Evolutionary conservation across 2,113 vertebrate genomes (phyloP).

Genomic region (Dermatemys mawii): DNA sequence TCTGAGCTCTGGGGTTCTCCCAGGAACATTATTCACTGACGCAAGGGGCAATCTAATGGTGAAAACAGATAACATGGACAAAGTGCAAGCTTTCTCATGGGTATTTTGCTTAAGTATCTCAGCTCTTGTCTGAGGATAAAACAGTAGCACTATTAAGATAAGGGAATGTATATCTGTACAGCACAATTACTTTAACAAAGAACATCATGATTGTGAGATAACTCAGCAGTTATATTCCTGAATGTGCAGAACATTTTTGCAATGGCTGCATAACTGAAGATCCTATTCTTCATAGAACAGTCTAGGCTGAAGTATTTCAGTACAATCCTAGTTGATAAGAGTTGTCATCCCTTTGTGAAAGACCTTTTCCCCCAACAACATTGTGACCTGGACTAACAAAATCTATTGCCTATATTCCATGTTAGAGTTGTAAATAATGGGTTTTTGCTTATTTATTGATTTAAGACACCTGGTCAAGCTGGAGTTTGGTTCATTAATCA

Average conservation of each 20-base stretch:
- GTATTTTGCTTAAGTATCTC: not conserved
- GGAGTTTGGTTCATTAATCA: not conserved
- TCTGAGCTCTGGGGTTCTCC: too few relatives aligned
- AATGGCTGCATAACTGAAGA: not conserved
- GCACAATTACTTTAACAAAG: not conserved
- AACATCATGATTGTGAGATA: not conserved
- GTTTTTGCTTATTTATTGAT: not conserved
- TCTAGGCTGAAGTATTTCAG: not conserved
- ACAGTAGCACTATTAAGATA: not conserved
- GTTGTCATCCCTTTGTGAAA: not conserved
- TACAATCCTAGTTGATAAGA: not conserved
- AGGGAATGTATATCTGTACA: accelerated
- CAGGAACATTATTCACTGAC: not conserved
- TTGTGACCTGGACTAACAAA: not conserved
- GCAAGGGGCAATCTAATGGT: not conserved
- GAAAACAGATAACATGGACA: not conserved
- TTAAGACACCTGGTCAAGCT: not conserved
- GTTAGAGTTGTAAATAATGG: not conserved
- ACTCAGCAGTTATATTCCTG: not conserved
- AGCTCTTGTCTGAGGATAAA: not conserved
- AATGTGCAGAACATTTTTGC: not conserved
- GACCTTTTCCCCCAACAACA: not conserved
- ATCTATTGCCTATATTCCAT: not conserved
- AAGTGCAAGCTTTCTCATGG: not conserved
- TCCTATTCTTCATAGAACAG: not conserved